Evolutionary conservation across 2,797 vertebrate genomes (phyloP), one percentile per base, ranked within the genome.

Genomic region (Percopsis omiscomaycus): DNA sequence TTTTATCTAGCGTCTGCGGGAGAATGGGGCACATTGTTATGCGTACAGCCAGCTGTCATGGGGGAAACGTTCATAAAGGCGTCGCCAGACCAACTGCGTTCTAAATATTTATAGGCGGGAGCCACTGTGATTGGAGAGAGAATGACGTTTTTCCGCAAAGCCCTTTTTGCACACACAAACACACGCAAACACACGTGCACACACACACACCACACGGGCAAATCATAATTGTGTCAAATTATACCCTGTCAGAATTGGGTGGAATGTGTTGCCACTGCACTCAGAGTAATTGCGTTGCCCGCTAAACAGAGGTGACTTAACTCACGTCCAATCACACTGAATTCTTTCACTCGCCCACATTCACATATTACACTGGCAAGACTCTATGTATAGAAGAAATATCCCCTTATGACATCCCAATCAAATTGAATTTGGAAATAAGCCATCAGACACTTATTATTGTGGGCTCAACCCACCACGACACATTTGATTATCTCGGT

Each of bases 341-440:
- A 4, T 47, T 42, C 47, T 22, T 53, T 14, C 59, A 8, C 5
- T 30, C 15, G 9, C 60, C 54, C 57, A 52, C 62, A 44, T 5
- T n/a, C 48, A 64, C 29, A n/a, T 46, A 73, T 73, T 66, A 66
- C 13, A 32, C 1, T 1, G 57, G 74, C 61, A 5, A 14, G 56
- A 10, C 51, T 22, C 22, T 28, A 0, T 9, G 8, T 22, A 6
- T n/a, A 48, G 4, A 63, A 53, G 48, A 66, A 64, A 75, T 55
- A 59, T 65, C 71, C 46, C 37, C 60, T 66, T 67, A 50, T 76
- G 62, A 72, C 63, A 69, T 71, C 10, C 0, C 5, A 44, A 74
- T 75, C 75, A 77, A 78, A 84, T 71, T 82, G 67, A 84, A 79
- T 72, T 59, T 12, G 65, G 59, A 77, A 86, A 83, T 75, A 74